These are phyloP conservation scores for Anas capensis DNA, from an alignment of 2,797 vertebrate species.

Conservation along the genomic window DNA sequence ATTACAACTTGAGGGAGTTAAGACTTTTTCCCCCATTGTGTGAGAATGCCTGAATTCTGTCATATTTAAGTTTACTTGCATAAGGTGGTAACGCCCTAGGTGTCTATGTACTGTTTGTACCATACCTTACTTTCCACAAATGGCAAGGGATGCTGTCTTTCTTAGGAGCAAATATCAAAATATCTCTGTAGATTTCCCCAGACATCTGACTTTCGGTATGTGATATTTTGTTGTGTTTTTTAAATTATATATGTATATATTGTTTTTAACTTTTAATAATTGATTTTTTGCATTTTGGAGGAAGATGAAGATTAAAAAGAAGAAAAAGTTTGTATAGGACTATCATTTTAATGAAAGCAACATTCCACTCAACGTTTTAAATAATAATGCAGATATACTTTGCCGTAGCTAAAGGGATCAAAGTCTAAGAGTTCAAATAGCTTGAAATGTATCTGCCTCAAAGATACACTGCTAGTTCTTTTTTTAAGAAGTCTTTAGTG, in stretches of 20 bases:
- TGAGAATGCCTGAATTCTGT: not conserved
- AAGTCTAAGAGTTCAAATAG: not conserved
- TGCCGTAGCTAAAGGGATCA: not conserved
- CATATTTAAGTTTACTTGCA: not conserved
- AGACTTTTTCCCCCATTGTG: not conserved
- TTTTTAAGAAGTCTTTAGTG: not conserved
- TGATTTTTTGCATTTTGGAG: conserved; percentile 1
- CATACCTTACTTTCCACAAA: not conserved
- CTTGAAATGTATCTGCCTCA: not conserved
- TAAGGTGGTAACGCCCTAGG: not conserved
- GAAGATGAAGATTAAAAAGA: not conserved
- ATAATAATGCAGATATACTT: not conserved
- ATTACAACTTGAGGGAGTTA: not conserved
- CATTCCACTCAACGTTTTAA: not conserved
- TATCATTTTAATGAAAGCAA: not conserved
- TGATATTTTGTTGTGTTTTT: not conserved
- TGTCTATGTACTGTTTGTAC: not conserved
- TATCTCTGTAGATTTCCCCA: not conserved
- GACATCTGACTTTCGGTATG: not conserved
- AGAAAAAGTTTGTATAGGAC: not conserved
- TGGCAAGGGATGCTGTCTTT: not conserved
- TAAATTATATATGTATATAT: not conserved
- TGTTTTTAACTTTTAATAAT: not conserved
- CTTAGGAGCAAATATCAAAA: not conserved
- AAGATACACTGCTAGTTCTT: not conserved